Evolutionary conservation across 2,797 vertebrate species (phyloP).

Genomic region (Ambastaia sidthimunki): DNA sequence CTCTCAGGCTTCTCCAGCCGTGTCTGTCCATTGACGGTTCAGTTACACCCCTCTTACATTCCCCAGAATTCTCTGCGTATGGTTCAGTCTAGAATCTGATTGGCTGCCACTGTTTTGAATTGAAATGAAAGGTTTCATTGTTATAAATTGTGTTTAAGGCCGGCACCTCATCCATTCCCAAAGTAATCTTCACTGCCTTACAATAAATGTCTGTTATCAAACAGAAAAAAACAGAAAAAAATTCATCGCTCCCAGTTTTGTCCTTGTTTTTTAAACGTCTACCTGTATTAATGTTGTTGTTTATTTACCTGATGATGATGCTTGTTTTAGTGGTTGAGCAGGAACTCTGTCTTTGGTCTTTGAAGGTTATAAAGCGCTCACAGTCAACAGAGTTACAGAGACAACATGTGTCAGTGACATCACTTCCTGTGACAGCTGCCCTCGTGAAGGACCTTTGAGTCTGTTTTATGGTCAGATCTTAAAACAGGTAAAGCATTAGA

Average conservation of each 20-base stretch:
- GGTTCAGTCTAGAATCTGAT: neutral
- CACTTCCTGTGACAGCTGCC: slow-evolving; percentile 12
- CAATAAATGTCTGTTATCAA: neutral
- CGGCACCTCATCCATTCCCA: neutral
- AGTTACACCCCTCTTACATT: slow-evolving; percentile 15
- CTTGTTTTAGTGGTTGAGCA: neutral
- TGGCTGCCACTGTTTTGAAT: slow-evolving; percentile 27
- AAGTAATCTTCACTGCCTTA: neutral
- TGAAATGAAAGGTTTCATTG: neutral
- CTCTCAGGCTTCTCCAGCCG: neutral
- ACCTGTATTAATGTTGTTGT: slow-evolving; percentile 12
- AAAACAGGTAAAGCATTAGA: too few species aligned
- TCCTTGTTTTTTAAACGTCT: neutral
- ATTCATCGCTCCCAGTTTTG: neutral
- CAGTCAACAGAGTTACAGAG: neutral
- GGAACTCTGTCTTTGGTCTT: slow-evolving; percentile 7
- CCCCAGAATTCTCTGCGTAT: neutral
- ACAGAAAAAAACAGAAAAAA: neutral
- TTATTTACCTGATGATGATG: neutral
- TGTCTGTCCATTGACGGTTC: neutral
- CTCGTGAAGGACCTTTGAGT: slow-evolving; percentile 39
- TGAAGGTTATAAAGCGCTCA: slow-evolving; percentile 9
- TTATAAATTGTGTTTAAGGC: neutral
- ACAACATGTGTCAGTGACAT: slow-evolving; percentile 17
- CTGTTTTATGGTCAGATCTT: slow-evolving; percentile 3